Conservation (phyloP, 2,113 vertebrate species). For the Setophaga petechia region DNA sequence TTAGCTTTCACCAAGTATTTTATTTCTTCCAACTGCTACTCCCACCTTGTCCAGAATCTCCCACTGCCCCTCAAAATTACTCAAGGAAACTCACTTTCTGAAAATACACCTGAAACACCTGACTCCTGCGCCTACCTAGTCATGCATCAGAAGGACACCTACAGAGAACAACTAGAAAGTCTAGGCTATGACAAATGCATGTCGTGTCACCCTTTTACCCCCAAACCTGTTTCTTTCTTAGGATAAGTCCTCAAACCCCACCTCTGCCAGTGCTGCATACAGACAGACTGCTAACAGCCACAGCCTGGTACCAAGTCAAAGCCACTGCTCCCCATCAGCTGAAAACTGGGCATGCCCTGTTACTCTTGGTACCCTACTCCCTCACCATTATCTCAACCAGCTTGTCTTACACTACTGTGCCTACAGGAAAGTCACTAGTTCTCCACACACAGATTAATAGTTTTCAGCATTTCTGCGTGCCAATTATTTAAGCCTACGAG, state of each 20-base stretch:
- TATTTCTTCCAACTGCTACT: not conserved
- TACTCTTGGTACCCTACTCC: not conserved
- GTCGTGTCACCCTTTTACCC: accelerated
- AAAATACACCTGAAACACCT: not conserved
- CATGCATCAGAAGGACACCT: not conserved
- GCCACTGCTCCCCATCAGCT: not conserved
- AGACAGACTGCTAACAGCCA: not conserved
- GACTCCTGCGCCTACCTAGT: not conserved
- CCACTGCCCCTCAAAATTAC: not conserved
- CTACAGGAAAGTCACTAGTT: not conserved
- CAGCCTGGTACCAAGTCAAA: not conserved
- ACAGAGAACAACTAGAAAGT: not conserved
- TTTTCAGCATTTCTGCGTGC: not conserved
- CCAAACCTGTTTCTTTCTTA: not conserved
- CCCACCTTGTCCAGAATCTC: not conserved
- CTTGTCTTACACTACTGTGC: too few relatives aligned
- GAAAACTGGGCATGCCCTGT: not conserved
- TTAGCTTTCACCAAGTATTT: not conserved
- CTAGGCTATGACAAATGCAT: not conserved
- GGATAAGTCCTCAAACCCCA: not conserved
- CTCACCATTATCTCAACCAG: not conserved
- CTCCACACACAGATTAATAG: accelerated
- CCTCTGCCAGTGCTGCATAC: not conserved
- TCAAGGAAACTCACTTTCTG: not conserved
- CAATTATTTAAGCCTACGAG: not conserved